Evolutionary conservation across 2,113 vertebrate genomes (phyloP), one percentile per base, ranked within the genome.

Genomic region (Pelusios castaneus): DNA sequence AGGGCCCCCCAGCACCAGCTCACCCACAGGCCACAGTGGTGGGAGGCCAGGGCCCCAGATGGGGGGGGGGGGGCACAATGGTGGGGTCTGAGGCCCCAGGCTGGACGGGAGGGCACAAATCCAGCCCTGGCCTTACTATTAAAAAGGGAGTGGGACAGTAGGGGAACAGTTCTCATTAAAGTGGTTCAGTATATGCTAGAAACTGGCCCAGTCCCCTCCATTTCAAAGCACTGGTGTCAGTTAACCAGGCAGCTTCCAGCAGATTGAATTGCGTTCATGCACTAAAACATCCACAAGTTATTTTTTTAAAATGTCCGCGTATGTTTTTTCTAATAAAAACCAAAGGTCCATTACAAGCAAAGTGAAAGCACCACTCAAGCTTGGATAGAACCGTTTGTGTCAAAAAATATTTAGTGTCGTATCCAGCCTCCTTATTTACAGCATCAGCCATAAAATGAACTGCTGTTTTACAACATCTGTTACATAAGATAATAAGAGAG

Each of bases 71-170:
- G n/a, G n/a, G n/a, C n/a, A n/a, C n/a, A n/a, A n/a, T n/a, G n/a
- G n/a, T n/a, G n/a, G n/a, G n/a, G n/a, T n/a, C n/a, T n/a, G n/a
- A n/a, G n/a, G n/a, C n/a, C n/a, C n/a, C n/a, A n/a, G n/a, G n/a
- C n/a, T n/a, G n/a, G n/a, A n/a, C n/a, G n/a, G n/a, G n/a, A n/a
- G n/a, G n/a, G n/a, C n/a, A n/a, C n/a, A n/a, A n/a, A n/a, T n/a
- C n/a, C n/a, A n/a, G n/a, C n/a, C n/a, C 83, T n/a, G 80, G 94
- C 73, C 56, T 85, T 5, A 2, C 96, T 92, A 60, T 82, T 93
- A 92, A 76, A 73, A 55, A 43, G 96, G 56, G 77, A 89, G 6
- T n/a, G 56, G 88, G 95, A 55, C 29, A 88, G 89, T 70, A 49
- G 77, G 56, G 82, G n/a, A 45, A 79, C 89, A 17, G 11, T 41